These are phyloP conservation scores for Drosophila aff. DNA, from an alignment of 1,140 invertebrate genomes.

Conservation along the genomic window DNA sequence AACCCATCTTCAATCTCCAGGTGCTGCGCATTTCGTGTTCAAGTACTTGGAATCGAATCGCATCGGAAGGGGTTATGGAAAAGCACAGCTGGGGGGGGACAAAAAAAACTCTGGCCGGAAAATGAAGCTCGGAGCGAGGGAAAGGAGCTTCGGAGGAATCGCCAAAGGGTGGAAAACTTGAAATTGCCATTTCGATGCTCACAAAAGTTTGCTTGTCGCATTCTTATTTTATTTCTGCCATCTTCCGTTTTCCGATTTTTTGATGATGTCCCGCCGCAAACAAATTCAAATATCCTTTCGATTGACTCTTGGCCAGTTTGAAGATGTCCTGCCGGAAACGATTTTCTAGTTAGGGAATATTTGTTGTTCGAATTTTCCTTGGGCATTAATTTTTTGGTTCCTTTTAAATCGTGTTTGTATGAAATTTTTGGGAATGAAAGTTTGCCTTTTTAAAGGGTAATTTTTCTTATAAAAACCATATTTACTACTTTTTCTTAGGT, in stretches of 20 bases:
- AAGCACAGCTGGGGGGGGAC: not conserved
- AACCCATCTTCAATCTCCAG: slow-evolving; percentile 37
- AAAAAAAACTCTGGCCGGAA: not conserved
- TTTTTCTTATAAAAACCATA: too few species aligned
- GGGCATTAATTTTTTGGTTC: not conserved
- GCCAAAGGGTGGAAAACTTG: slow-evolving; percentile 52
- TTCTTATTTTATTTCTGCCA: slow-evolving; percentile 26
- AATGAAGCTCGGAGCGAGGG: not conserved
- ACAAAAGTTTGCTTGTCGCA: slow-evolving; percentile 37
- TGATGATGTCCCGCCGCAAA: slow-evolving; percentile 17
- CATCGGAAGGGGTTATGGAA: slow-evolving; percentile 14
- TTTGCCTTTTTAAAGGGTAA: not conserved
- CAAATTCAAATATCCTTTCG: slow-evolving; percentile 47
- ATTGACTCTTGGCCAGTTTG: slow-evolving; percentile 29
- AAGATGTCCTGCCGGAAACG: not conserved
- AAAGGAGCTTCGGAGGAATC: not conserved
- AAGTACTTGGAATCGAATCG: slow-evolving; percentile 41
- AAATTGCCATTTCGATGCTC: slow-evolving; percentile 60
- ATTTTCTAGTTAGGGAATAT: not conserved
- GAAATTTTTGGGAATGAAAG: not conserved
- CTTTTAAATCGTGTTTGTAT: not conserved
- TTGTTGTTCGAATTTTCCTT: not conserved
- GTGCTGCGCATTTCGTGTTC: slow-evolving; percentile 42
- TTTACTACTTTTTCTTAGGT: not conserved
- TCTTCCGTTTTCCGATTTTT: slow-evolving; percentile 22